A percentile compares a stretch with the other conserved stretches of the same genome.
phyloP scores from a whole-genome alignment of 1,140 invertebrate species.

The Meloidogyne chitwoodi region DNA sequence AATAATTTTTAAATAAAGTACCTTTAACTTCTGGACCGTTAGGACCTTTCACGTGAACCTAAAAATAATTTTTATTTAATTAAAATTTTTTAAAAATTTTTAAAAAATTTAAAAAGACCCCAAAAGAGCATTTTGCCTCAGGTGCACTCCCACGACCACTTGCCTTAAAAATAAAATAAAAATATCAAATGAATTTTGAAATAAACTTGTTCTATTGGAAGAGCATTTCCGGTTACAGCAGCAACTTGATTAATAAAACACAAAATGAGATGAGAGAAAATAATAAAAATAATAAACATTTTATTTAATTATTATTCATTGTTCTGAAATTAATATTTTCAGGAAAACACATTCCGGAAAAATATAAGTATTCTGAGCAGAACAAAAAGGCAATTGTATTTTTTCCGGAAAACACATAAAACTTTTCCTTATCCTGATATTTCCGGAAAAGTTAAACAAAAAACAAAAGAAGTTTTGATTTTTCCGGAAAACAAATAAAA shows the following conservation, averaged over 20 bases:
- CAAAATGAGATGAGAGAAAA: neutral
- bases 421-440: neutral
- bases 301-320: neutral
- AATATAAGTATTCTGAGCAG: no score
- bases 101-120: neutral
- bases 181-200: neutral
- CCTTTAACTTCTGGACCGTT: constrained; percentile 34
- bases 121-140: constrained; percentile 33
- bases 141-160: constrained; percentile 22
- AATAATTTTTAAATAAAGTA: no score
- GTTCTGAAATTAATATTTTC: neutral
- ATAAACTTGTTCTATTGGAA: neutral
- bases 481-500: neutral
- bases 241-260: neutral
- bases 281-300: neutral
- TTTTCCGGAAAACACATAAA: no score
- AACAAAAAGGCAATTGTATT: no score
- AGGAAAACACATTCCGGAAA: no score
- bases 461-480: no score
- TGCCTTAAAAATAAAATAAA: neutral
- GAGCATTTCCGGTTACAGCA: neutral
- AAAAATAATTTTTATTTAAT: neutral
- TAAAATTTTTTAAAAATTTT: neutral
- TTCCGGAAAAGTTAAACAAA: neutral
- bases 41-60: constrained; percentile 40